Conservation (phyloP, 2,113 vertebrate genomes). For the pig (Sus scrofa) region DNA sequence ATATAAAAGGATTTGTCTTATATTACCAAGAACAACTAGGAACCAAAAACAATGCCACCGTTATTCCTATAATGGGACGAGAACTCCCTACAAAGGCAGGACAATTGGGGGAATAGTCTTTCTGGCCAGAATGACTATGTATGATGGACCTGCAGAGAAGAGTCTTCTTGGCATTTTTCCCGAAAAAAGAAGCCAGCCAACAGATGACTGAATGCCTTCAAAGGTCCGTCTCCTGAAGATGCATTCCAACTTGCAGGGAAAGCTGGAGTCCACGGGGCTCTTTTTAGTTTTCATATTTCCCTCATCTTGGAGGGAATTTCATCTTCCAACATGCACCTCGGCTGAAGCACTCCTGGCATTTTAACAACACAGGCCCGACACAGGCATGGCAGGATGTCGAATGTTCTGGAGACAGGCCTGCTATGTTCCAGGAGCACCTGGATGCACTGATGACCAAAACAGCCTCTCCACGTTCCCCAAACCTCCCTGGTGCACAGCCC, state of each 20-base stretch:
- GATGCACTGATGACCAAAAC: background rate
- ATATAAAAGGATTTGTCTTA: background rate
- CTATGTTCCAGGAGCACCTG: background rate
- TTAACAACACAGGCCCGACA: background rate
- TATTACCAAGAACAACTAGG: background rate
- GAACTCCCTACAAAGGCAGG: background rate
- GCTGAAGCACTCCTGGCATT: background rate
- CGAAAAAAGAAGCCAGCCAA: background rate
- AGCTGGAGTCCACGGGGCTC: background rate
- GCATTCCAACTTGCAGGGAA: background rate
- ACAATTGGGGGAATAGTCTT: background rate
- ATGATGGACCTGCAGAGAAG: background rate
- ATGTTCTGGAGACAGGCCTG: no score
- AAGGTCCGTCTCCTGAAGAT: background rate
- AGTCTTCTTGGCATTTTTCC: background rate
- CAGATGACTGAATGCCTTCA: background rate
- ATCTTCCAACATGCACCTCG: background rate
- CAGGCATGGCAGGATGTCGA: background rate
- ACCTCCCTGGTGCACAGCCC: no score
- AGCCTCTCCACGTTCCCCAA: background rate
- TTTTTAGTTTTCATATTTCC: background rate
- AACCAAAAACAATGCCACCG: background rate
- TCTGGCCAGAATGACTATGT: background rate
- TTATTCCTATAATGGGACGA: background rate
- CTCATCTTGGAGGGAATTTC: background rate